A percentile compares a stretch with the other conserved stretches of the same genome.
phyloP scores from a whole-genome alignment of 2,113 vertebrate species.

The Sisor rabdophorus region DNA sequence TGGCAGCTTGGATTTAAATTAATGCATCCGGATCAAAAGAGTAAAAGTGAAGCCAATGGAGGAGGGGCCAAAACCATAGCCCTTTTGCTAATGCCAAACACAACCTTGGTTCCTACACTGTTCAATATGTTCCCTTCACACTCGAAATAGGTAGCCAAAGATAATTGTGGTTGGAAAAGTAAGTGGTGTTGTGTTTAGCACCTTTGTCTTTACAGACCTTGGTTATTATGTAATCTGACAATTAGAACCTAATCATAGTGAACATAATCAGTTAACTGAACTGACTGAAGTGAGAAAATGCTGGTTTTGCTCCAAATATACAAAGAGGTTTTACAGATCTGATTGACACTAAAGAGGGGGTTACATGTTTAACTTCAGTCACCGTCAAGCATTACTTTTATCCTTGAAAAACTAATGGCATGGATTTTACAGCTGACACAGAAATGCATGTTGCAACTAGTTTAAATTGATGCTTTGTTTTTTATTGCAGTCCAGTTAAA shows the following conservation, averaged over 20 bases:
- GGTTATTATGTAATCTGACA: slow-evolving; percentile 61
- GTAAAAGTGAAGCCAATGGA: slow-evolving; percentile 18
- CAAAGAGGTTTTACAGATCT: too few species aligned
- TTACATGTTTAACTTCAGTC: background rate
- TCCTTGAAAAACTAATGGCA: background rate
- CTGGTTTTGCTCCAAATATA: slow-evolving; percentile 56
- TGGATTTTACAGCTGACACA: background rate
- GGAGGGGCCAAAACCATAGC: slow-evolving; percentile 1
- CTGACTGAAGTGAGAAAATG: slow-evolving; percentile 64
- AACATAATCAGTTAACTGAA: slow-evolving; percentile 68
- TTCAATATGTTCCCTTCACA: slow-evolving; percentile 33
- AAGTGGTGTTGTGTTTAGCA: slow-evolving; percentile 55
- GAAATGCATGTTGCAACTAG: background rate
- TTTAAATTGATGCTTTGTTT: background rate
- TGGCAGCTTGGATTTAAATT: slow-evolving; percentile 73
- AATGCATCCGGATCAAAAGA: slow-evolving; percentile 71
- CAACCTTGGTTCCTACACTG: slow-evolving; percentile 19
- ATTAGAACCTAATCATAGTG: slow-evolving; percentile 57
- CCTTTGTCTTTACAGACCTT: slow-evolving; percentile 57
- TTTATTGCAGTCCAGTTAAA: background rate
- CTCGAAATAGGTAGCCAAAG: slow-evolving; percentile 47
- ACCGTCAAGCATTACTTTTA: background rate
- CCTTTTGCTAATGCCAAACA: slow-evolving; percentile 22
- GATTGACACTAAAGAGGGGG: background rate
- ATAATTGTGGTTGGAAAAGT: slow-evolving; percentile 57